phyloP scores from a whole-genome alignment of 2,113 vertebrate species.

The Heptranchias perlo region DNA sequence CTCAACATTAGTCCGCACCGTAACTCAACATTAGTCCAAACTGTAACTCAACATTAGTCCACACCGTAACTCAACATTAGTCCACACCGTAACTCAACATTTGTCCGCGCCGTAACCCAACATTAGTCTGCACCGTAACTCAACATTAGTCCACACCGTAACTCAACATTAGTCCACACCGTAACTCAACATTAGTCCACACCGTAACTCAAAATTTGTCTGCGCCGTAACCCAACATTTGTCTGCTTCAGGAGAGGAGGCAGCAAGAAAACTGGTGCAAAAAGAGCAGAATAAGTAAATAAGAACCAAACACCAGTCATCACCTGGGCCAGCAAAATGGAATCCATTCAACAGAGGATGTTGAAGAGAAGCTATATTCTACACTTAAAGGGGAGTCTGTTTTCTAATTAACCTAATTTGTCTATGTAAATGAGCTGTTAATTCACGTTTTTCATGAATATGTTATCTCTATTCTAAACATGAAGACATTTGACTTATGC shows the following conservation, averaged over 20 bases:
- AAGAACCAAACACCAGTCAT: not conserved
- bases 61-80: not conserved
- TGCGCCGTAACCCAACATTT: not conserved
- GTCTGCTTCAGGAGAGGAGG: not conserved
- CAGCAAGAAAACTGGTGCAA: not conserved
- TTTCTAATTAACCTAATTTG: conserved; percentile 7
- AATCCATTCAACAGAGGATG: not conserved
- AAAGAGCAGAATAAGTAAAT: not conserved
- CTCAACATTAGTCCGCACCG: too few species aligned
- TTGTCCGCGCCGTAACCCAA: not conserved
- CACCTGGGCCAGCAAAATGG: not conserved
- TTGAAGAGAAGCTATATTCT: not conserved
- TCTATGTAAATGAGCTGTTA: not conserved
- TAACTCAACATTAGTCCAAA: not conserved
- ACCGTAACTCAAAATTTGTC: too few species aligned
- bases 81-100: not conserved
- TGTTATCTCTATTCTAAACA: not conserved
- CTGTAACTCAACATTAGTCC: too few species aligned
- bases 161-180: not conserved
- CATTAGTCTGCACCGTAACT: not conserved
- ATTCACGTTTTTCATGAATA: conserved; percentile 8
- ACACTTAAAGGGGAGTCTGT: not conserved
- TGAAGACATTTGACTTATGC: not conserved
- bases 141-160: too few species aligned
- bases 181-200: too few species aligned